Evolutionary conservation across 23 tunicate species (phyloP).

Genomic region (Halocynthia roretzi): DNA sequence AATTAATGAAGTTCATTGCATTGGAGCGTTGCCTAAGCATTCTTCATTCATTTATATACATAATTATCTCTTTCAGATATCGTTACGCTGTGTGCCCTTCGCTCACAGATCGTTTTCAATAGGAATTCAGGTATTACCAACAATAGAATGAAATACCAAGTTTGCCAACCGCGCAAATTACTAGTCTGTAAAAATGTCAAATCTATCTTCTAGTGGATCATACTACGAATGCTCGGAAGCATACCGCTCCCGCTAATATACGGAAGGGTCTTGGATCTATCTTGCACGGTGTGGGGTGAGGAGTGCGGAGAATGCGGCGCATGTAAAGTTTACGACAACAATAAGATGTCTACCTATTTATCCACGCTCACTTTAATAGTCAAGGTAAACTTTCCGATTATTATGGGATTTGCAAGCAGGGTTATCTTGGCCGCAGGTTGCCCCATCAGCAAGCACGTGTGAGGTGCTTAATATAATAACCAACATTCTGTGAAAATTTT

Average conservation of each 20-base stretch:
- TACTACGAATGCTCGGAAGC: slow-evolving; percentile 44
- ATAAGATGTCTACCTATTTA: slow-evolving; percentile 39
- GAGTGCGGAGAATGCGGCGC: slow-evolving; percentile 23
- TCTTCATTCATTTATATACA: too few species aligned
- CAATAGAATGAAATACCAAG: too few species aligned
- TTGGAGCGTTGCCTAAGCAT: too few species aligned
- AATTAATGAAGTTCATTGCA: not conserved
- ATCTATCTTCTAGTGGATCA: slow-evolving; percentile 46
- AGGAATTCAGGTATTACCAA: not conserved
- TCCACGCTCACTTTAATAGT: slow-evolving; percentile 12
- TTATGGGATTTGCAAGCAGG: too few species aligned
- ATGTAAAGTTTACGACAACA: slow-evolving; percentile 44
- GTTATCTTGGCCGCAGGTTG: too few species aligned
- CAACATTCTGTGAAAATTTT: too few species aligned
- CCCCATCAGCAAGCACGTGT: too few species aligned
- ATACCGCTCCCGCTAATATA: slow-evolving; percentile 54
- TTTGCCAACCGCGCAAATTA: too few species aligned
- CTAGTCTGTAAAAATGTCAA: too few species aligned
- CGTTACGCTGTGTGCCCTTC: not conserved
- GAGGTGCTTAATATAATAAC: too few species aligned
- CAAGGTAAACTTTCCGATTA: slow-evolving; percentile 23
- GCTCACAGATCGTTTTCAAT: slow-evolving; percentile 2
- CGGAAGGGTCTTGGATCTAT: slow-evolving; percentile 49
- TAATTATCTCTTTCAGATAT: not conserved
- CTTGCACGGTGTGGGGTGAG: slow-evolving; percentile 55